These are phyloP conservation scores for Hypocryptadius cinnamomeus DNA, from an alignment of 2,113 vertebrate genomes.

Conservation along the genomic window DNA sequence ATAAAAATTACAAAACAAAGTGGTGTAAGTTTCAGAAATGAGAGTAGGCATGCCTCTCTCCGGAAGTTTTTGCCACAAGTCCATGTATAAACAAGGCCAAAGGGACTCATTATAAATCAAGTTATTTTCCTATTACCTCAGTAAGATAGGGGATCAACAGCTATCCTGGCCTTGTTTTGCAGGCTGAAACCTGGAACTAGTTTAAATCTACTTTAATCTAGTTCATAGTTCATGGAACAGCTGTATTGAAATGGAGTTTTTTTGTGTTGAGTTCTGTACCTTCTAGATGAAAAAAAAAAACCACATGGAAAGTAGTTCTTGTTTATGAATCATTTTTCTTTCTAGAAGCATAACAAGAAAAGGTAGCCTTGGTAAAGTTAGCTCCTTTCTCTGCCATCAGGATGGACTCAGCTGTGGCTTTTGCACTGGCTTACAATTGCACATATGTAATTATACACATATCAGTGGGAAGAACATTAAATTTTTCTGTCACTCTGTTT, in stretches of 20 bases:
- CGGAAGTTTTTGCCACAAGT: slow-evolving; percentile 38
- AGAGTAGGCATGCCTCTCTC: slow-evolving; percentile 1
- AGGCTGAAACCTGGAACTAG: background rate
- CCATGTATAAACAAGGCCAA: slow-evolving; percentile 2
- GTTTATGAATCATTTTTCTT: background rate
- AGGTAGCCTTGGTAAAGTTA: background rate
- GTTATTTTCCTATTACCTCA: background rate
- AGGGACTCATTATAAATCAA: background rate
- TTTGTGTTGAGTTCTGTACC: background rate
- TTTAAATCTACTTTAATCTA: background rate
- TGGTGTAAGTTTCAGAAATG: background rate
- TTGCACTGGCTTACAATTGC: background rate
- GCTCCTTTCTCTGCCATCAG: background rate
- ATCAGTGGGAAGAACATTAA: background rate
- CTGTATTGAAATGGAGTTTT: background rate
- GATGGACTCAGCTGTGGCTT: background rate
- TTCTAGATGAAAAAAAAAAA: background rate
- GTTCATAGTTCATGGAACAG: background rate
- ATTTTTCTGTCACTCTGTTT: background rate
- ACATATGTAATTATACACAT: too few relatives aligned
- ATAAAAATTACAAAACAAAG: slow-evolving; percentile 51
- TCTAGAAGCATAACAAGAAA: background rate
- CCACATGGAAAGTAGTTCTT: background rate
- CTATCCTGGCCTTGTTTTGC: background rate
- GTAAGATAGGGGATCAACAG: background rate